Base-by-base conservation (phyloP, 2,888 invertebrate species). In the Sussaba pulchella region DNA sequence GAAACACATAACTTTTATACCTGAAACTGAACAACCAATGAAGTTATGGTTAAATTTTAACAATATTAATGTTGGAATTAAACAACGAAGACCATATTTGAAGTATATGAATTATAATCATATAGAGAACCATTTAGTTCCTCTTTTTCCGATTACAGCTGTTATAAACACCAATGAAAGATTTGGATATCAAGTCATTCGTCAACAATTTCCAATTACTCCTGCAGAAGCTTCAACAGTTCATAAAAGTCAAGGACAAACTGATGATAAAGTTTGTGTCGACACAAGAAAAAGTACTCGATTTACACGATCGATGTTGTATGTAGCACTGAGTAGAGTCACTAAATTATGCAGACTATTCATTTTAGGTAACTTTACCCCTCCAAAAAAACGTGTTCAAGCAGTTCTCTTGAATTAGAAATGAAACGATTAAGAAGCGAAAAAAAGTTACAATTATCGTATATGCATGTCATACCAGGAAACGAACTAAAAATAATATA, bases 271-370 rank as follows among this genome's bases (percentile, higher is more conserved):
- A 43, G 26, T 57, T 2, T 69, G 69, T 57, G 17, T 69, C 8
- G 69, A 69, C 54, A 21, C 41, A 43, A 69, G 57, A 69, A 57
- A 69, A 1, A 31, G 24, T 47, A 10, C 41, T 12, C 45, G 43
- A 1, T 45, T 59, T 12, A 59, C 59, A n/a, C 57, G 57, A 26
- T 59, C 45, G 14, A 47, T 71, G 47, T 31, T 71, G 12, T 59
- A 71, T 45, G 70, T 71, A 19, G 70, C 70, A 24, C 45, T 71
- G 10, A 71, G 61, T 57, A 78, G 72, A 66, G 78, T 78, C 24
- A 64, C 59, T 19, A 39, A 41, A 50, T 31, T 31, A 17, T 50
- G 39, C 9, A 66, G 52, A 26, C 59, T 78, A 59, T 78, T 45
- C 17, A 72, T 67, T 31, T 14, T 78, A 8, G 72, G 59, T 19